Base-by-base conservation (phyloP, 2,113 vertebrate genomes). In the Glaucidium brasilianum region DNA sequence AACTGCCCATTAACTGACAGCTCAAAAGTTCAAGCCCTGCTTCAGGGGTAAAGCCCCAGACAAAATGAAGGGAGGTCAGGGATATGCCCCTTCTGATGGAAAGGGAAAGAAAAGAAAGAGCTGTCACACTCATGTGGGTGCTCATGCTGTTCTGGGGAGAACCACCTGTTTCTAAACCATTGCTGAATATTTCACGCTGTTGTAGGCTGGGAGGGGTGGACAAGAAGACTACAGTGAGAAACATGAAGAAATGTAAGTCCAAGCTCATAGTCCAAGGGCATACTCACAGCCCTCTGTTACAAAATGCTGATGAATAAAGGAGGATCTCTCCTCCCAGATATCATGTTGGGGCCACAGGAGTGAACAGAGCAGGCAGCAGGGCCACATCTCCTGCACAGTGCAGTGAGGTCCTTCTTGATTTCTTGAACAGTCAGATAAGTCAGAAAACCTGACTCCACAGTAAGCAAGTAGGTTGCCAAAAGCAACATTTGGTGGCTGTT, bases 101-200 rank as follows among this genome's bases (percentile, higher is more conserved):
- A 3, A 1, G 15, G 30, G 26, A 47, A 39, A 41, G 52, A 73
- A 68, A 45, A 37, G 19, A n/a, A 77, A 89, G 41, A 63, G 10
- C 2, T 60, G 39, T 60, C 30, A 27, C 27, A 41, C 5, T 60
- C 50, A 12, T 6, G n/a, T 34, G 53, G 43, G 21, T 35, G 35
- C 34, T 27, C 21, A 80, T 16, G 43, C 43, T 45, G 43, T 45
- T 49, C 5, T 50, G 75, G 10, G 30, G n/a, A 78, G 11, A 75
- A 34, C 13, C 56, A 32, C 20, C 50, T 41, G 15, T 39, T 72
- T 60, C n/a, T 47, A 22, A 11, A 64, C 19, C 4, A 1, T 7
- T 0, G 1, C 43, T 58, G 49, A 69, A 64, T 52, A 35, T 25
- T 2, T 2, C 22, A 19, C 12, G 23, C 27, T 58, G 3, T 35